Conservation (phyloP, 2,888 invertebrate species). For the Tinea pellionella region DNA sequence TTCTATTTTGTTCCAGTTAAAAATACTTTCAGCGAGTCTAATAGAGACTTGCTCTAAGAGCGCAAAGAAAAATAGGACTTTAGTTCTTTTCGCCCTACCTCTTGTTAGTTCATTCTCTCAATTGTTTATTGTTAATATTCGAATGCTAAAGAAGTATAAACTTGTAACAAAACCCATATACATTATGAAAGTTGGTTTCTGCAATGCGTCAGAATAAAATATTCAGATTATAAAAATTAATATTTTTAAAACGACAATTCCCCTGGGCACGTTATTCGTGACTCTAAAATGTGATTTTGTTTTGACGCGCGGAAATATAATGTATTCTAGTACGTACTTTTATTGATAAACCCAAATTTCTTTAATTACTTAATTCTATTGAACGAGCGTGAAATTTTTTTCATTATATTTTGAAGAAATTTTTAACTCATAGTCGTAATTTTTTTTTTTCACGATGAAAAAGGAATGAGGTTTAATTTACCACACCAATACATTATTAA, state of each 20-base stretch:
- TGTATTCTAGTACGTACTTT: no score
- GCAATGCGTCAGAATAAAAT: slow-evolving; percentile 15
- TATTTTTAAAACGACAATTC: background rate
- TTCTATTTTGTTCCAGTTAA: background rate
- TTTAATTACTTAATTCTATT: no score
- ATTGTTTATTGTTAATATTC: background rate
- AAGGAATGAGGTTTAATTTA: no score
- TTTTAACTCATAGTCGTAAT: no score
- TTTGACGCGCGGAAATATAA: background rate
- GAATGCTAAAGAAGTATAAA: background rate
- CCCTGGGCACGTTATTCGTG: background rate
- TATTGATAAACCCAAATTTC: no score
- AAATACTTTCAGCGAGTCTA: slow-evolving; percentile 15
- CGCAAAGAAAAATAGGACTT: background rate
- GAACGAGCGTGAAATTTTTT: no score
- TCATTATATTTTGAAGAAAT: no score
- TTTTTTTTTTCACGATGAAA: no score
- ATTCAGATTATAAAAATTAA: background rate
- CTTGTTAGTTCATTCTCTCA: background rate
- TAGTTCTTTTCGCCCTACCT: background rate
- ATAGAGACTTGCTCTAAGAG: slow-evolving; percentile 15
- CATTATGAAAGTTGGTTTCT: background rate
- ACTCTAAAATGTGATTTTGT: background rate
- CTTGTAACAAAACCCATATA: background rate
- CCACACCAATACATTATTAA: no score